Percentiles rank a stretch among this genome's conserved stretches.
Conservation (phyloP, 30 jellyfish, hydroid and myxozoan genomes). For the Clytia hemisphaerica region DNA sequence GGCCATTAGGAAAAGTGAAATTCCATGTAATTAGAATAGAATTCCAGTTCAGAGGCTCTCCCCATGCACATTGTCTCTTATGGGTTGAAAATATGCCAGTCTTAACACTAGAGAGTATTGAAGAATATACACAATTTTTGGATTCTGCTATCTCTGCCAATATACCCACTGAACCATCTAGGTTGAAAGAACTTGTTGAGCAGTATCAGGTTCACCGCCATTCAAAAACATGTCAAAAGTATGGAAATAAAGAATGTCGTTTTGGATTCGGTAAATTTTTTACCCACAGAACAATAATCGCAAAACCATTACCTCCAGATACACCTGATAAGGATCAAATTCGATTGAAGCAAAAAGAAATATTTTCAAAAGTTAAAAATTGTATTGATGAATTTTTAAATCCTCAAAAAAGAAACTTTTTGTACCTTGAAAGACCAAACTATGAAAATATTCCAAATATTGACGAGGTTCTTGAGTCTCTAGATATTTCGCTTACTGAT, state of each 20-base stretch:
- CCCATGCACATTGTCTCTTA: background rate
- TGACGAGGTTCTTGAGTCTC: no score
- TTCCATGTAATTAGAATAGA: slow-evolving; percentile 8
- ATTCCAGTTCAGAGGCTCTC: slow-evolving; percentile 17
- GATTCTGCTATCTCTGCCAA: slow-evolving; percentile 4
- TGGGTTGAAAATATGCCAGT: background rate
- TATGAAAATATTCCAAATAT: no score
- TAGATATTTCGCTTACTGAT: no score
- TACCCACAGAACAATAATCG: background rate
- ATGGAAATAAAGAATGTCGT: slow-evolving; percentile 10
- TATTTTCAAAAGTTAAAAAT: no score
- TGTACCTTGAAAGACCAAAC: no score
- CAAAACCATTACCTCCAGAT: background rate
- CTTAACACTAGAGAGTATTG: background rate
- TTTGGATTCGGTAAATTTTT: background rate
- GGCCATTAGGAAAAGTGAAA: slow-evolving; percentile 5
- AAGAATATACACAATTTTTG: background rate
- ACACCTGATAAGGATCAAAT: background rate
- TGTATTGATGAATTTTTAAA: no score
- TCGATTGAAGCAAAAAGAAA: no score
- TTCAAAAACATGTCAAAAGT: slow-evolving; percentile 23
- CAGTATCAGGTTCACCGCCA: slow-evolving; percentile 16
- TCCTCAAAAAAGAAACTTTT: no score
- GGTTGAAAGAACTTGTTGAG: background rate
- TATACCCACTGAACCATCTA: slow-evolving; percentile 6